Evolutionary conservation across 2,113 vertebrate species (phyloP).

Genomic region (Echinops telfairi): DNA sequence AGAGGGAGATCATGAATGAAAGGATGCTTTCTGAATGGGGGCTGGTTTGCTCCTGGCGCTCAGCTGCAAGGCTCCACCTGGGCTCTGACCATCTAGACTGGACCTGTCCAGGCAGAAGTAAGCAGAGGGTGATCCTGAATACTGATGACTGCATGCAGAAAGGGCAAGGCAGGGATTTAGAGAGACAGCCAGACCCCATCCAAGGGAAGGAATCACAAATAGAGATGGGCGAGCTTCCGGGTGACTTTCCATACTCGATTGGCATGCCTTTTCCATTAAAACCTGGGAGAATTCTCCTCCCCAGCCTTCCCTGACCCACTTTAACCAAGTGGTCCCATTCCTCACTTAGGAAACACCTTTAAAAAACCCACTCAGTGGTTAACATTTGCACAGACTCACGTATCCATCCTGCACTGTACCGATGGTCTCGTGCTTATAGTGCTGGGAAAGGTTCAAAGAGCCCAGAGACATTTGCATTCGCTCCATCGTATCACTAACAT

Average conservation of each 20-base stretch:
- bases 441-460: neutral
- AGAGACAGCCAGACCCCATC: constrained; percentile 10
- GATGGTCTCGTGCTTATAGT: neutral
- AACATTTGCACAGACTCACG: neutral
- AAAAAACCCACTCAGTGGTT: neutral
- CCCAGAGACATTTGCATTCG: neutral
- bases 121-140: constrained; percentile 54
- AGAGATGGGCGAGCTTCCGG: neutral
- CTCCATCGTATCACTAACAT: neutral
- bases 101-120: constrained; percentile 38
- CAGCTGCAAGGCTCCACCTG: constrained; percentile 58
- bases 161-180: constrained; percentile 28
- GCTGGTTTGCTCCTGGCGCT: neutral
- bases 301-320: neutral
- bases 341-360: neutral
- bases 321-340: neutral
- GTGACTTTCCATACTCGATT: neutral
- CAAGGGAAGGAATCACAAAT: neutral
- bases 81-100: constrained; percentile 31
- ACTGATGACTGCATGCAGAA: neutral
- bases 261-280: neutral
- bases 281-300: neutral
- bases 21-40: constrained; percentile 68
- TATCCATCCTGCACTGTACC: constrained; percentile 8
- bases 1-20: constrained; percentile 46